phyloP scores from a whole-genome alignment of 2,888 invertebrate species.

The Hymenopus coronatus region DNA sequence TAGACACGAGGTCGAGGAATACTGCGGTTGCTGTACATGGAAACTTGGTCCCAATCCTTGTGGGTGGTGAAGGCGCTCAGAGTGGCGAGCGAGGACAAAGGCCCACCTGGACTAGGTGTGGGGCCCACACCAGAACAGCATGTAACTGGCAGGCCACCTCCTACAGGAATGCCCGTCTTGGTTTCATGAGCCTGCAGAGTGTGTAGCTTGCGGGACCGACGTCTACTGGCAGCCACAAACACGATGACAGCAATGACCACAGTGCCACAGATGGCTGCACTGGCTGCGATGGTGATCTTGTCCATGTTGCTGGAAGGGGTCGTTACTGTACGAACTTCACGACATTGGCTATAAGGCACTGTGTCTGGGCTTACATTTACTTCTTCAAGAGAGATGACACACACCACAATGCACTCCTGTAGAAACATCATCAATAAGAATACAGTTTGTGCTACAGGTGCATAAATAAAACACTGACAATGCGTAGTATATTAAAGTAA shows the following conservation, averaged over 20 bases:
- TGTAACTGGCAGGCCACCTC: constrained; percentile 66
- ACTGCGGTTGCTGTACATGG: constrained; percentile 86
- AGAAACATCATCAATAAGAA: not conserved
- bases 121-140: constrained; percentile 72
- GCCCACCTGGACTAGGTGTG: constrained; percentile 75
- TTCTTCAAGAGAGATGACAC: constrained; percentile 87
- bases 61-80: constrained; percentile 68
- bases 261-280: constrained; percentile 89
- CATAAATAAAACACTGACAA: too few species aligned
- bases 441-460: too few species aligned
- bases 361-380: constrained; percentile 82
- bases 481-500: too few species aligned
- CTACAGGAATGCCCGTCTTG: constrained; percentile 39
- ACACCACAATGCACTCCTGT: constrained; percentile 90
- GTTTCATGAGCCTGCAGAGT: constrained; percentile 56
- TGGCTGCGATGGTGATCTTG: constrained; percentile 90
- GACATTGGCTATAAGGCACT: constrained; percentile 81
- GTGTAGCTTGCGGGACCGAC: constrained; percentile 70
- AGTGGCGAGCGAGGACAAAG: constrained; percentile 77
- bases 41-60: constrained; percentile 81
- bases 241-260: constrained; percentile 87
- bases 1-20: constrained; percentile 86
- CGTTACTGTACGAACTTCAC: constrained; percentile 82
- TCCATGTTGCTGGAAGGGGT: constrained; percentile 78
- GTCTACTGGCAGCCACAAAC: constrained; percentile 81